Percentiles rank a stretch among this genome's conserved stretches.
phyloP scores from a whole-genome alignment of 2,113 vertebrate genomes.

The Tricholaema leucomelas region DNA sequence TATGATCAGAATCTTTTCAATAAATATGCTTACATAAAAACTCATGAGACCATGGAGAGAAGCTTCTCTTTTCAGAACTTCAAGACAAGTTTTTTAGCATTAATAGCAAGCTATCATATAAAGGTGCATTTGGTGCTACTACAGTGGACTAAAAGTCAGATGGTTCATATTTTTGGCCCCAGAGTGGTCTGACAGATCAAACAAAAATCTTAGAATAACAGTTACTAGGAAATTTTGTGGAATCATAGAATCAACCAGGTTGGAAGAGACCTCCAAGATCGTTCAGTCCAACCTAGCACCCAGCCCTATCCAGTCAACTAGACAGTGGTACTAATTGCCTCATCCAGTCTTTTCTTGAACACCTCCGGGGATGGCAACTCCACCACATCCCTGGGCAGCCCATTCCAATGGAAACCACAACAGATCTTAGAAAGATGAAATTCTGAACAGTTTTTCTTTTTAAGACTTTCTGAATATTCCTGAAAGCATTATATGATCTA shows the following conservation, averaged over 20 bases:
- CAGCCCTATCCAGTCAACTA: too few species aligned
- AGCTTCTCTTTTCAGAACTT: neutral
- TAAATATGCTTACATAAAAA: neutral
- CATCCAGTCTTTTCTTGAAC: too few species aligned
- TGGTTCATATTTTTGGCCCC: neutral
- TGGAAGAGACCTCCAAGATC: too few species aligned
- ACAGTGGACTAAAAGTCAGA: neutral
- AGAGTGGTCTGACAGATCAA: neutral
- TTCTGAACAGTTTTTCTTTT: rapidly evolving
- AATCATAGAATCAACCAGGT: too few species aligned
- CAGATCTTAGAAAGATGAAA: neutral
- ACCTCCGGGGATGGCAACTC: too few species aligned
- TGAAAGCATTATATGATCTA: neutral
- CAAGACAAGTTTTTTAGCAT: neutral
- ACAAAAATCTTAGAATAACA: neutral
- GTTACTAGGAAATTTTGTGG: neutral
- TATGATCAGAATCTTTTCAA: neutral
- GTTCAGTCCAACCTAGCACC: too few species aligned
- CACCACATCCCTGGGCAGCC: too few species aligned
- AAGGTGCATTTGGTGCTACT: neutral
- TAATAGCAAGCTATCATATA: neutral
- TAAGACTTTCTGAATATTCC: neutral
- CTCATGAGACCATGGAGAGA: neutral
- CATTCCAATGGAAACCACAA: neutral
- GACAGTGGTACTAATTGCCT: too few species aligned